Base-by-base conservation (phyloP, 1,140 invertebrate genomes). In the Leptestheria dahalacensis region DNA sequence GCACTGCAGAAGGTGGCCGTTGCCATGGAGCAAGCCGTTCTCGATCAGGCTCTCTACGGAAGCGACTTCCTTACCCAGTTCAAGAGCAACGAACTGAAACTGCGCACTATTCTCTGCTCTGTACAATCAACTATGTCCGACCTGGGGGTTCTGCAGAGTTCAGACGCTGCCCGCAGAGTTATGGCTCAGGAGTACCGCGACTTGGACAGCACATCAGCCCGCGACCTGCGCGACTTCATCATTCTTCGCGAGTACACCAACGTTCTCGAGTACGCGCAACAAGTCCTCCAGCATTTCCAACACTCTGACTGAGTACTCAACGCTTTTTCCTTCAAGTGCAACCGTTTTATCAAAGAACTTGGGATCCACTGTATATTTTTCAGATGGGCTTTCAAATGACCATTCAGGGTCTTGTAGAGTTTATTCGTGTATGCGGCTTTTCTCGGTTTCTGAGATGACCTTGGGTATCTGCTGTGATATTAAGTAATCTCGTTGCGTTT, bases 201-300 rank as follows among this genome's bases (percentile, higher is more conserved):
- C 15, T 67, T 77, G 60, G 65, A 68, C 15, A 57, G 26, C 29
- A 69, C 69, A 23, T 77, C 79, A 0, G 66, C 66, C 12, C 68
- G 77, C 15, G 74, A 77, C 59, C 63, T 80, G 1, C 72, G 82
- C 15, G 80, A 84, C 67, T 83, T 78, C 75, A 46, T 83, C 26
- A 82, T 84, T 61, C 77, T 80, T 64, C 72, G 80, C 29, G 81
- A 84, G 64, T 84, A 82, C 70, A 77, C 82, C 70, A 79, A 78
- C 64, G 73, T 75, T 0, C 69, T 83, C 11, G 74, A 82, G 56
- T 82, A 79, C 66, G 69, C 82, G 10, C 67, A 74, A 9, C 68
- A 81, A 58, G 72, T 78, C 28, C 80, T 81, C 66, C 68, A 73
- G 20, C 68, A 74, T 63, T 66, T 77, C 28, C 63, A 66, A 41